Evolutionary conservation across 2,888 invertebrate species (phyloP), one percentile per base, ranked within the genome.

Genomic region (Rhingia campestris): DNA sequence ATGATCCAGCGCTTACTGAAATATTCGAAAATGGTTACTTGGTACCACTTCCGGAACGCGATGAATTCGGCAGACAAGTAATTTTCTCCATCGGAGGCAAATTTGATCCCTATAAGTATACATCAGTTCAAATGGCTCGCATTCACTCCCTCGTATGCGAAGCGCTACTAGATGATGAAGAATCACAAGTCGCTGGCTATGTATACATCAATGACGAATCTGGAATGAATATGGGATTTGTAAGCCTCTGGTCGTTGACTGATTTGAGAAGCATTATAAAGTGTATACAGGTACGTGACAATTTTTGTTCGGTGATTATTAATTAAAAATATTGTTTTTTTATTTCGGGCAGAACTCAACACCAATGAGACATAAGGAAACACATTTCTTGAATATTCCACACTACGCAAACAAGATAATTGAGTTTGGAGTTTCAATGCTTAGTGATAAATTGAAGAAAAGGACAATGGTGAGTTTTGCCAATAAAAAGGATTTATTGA

Each of bases 291-390:
- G 95, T 94, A 89, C 88, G 86, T 84, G 2, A 22, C 9, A 39
- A 87, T 61, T 67, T 92, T 92, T 37, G 22, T 92, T 0, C 4
- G 9, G n/a, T 41, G 37, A 7, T 6, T 4, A 5, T 3, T 33
- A 54, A n/a, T 22, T 12, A 2, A 32, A n/a, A 32, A 7, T 5
- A 3, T 54, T 10, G 4, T 47, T 37, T 3, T 54, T 58, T 45
- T 33, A 14, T 33, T 35, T 41, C 51, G 43, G 9, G 0, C 10
- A 96, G 95, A 96, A 96, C 90, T 96, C 97, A 1, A 95, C 97
- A 14, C 98, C 98, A 2, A 96, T 97, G 95, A 93, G 97, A 30
- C 97, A 97, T 91, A 97, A 97, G 90, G 94, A 95, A 87, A 96
- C 97, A 0, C 97, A 97, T 89, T 96, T 97, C 88, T 93, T 97